phyloP scores from a whole-genome alignment of 1,140 invertebrate genomes.

The Hyles euphorbiae region DNA sequence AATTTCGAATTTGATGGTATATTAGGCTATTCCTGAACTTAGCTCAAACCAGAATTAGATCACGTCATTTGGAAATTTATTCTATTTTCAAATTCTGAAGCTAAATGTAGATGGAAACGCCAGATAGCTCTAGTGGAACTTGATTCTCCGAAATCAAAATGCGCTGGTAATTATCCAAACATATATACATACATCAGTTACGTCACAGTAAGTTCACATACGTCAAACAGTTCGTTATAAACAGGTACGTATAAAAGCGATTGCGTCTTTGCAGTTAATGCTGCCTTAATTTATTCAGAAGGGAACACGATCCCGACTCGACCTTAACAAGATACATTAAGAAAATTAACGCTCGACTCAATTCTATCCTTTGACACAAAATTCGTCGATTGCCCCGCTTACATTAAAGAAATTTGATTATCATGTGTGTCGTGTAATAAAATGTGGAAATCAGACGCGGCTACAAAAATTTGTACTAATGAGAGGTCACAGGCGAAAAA shows the following conservation, averaged over 20 bases:
- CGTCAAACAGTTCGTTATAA: conserved; percentile 30
- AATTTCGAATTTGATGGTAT: too few relatives aligned
- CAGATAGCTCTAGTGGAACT: too few relatives aligned
- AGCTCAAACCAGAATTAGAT: too few relatives aligned
- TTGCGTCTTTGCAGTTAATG: conserved; percentile 39
- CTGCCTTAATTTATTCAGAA: conserved; percentile 49
- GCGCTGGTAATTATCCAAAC: too few relatives aligned
- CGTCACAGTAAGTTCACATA: too few relatives aligned
- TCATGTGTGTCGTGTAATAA: conserved; percentile 23
- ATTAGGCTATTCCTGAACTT: too few relatives aligned
- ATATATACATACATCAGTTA: too few relatives aligned
- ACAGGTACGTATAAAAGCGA: conserved; percentile 27
- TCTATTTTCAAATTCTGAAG: too few relatives aligned
- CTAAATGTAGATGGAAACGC: too few relatives aligned
- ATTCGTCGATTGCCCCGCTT: conserved; percentile 59
- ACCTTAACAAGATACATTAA: conserved; percentile 63
- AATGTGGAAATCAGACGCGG: conserved; percentile 1
- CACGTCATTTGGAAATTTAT: too few relatives aligned
- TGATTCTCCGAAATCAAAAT: too few relatives aligned
- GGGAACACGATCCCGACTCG: conserved; percentile 32
- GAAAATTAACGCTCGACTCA: conserved; percentile 58
- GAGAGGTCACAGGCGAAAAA: too few relatives aligned
- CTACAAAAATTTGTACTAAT: background rate
- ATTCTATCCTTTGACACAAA: conserved; percentile 44
- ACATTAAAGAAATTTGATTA: conserved; percentile 53